Evolutionary conservation across 2,797 vertebrate species (phyloP), one percentile per base, ranked within the genome.

Genomic region (Cryptoblepharus egeriae): DNA sequence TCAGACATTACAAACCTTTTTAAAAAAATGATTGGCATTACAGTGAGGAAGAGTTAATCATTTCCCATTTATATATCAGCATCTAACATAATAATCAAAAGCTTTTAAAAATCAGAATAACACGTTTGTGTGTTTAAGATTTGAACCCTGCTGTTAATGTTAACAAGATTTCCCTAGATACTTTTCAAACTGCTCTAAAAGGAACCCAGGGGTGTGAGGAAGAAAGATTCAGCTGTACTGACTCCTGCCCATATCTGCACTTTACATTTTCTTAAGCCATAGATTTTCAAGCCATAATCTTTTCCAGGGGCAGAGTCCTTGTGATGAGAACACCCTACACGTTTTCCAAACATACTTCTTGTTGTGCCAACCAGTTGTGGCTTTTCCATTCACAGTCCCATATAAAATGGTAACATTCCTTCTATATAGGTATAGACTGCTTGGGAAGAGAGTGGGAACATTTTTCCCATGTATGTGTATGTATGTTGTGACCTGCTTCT

Each of bases 51-150:
- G 83, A 70, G 85, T 93, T 88, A 90, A 71, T 88, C 83, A 82
- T 64, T 84, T 82, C 8, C 82, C 58, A 22, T 42, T 78, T 79
- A 85, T 37, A 0, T 32, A 58, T 85, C 91, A 64, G 24, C 88
- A 12, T 89, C 77, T 86, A 90, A 85, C 82, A 68, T 35, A 42
- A 75, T 87, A 42, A 12, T 86, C 88, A 85, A 88, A 89, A 91
- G 86, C 88, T 92, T 93, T 91, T 88, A 42, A 90, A n/a, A 91
- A 88, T 83, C 85, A 89, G 89, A 85, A 83, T 85, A 90, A 85
- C 86, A 78, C 79, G 88, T 0, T 42, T 1, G 37, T 26, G 37
- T 60, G 26, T 26, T n/a, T 2, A 45, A 82, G 76, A 88, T 83
- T 83, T 90, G 76, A 85, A 73, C 82, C 87, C 2, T 11, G 83